Evolutionary conservation across 1,140 invertebrate species (phyloP), one percentile per base, ranked within the genome.

Genomic region (Heterodera schachtii): DNA sequence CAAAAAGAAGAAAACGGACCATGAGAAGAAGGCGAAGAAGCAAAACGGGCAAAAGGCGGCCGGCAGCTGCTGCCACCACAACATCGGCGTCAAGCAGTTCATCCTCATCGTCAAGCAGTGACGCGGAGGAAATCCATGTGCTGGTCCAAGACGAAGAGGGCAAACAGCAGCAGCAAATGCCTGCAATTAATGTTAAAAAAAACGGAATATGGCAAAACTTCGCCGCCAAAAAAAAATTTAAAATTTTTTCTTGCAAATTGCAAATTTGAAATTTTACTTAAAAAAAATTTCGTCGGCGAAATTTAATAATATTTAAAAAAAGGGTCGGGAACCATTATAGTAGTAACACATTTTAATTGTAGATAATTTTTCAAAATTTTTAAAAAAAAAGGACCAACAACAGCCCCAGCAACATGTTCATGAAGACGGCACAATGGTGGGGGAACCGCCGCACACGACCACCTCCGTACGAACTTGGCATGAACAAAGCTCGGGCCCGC

Each of bases 391-490:
- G 31, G 31, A 64, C 57, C 57, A 11, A 2, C 67, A 7, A 8
- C 67, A 7, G 69, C 66, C 52, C 44, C 31, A 31, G 31, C 64
- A 16, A 66, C 75, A 47, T 43, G 21, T 44, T 6, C 44, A 79
- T 13, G 69, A 60, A 4, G 57, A 19, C 19, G 9, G 57, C 16
- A 1, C 57, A 2, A 64, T 64, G 57, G 2, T 19, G 57, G 31
- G 31, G 1, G 31, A 31, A 31, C 19, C 16, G 16, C 57, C 57
- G 1, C 57, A 64, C 57, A 64, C 57, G 9, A 88, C 87, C 49
- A 89, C 89, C 31, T 31, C 31, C 21, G 75, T 89, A n/a, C 81
- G 86, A 46, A 85, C 83, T n/a, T 89, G 88, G 84, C 87, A 89
- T 75, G 88, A 89, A 80, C 84, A 82, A 9, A 85, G 78, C 69